phyloP scores from a whole-genome alignment of 2,888 invertebrate genomes.

The Lapara coniferarum region DNA sequence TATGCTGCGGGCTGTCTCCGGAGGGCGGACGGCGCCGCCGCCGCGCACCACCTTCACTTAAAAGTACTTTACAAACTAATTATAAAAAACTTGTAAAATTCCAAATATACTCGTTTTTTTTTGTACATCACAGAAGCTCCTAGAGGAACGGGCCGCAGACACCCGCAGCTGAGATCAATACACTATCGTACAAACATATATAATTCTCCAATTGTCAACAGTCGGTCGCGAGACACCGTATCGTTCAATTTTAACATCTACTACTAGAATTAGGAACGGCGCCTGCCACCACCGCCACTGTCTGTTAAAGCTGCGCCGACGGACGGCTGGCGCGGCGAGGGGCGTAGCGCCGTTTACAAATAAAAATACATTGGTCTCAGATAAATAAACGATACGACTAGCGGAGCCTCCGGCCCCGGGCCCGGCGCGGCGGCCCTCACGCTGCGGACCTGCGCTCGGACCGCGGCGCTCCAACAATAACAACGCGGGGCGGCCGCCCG shows the following conservation, averaged over 20 bases:
- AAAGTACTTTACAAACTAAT: constrained; percentile 81
- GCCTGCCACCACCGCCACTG: constrained; percentile 41
- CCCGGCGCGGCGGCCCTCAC: constrained; percentile 56
- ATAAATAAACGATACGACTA: constrained; percentile 78
- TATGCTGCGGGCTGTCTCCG: constrained; percentile 67
- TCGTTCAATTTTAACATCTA: constrained; percentile 76
- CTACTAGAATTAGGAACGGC: constrained; percentile 71
- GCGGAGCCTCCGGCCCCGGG: constrained; percentile 54
- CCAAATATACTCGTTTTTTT: constrained; percentile 77
- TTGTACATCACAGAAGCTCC: constrained; percentile 83
- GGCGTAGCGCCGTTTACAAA: constrained; percentile 55
- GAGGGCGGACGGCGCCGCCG: constrained; percentile 54
- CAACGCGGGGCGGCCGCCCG: constrained; percentile 35
- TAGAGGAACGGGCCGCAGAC: constrained; percentile 53
- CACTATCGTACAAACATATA: constrained; percentile 76
- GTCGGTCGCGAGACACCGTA: constrained; percentile 66
- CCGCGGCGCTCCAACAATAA: constrained; percentile 32
- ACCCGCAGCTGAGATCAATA: constrained; percentile 81
- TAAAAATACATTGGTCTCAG: constrained; percentile 79
- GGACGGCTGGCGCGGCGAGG: constrained; percentile 32
- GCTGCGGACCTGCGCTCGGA: constrained; percentile 51
- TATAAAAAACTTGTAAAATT: constrained; percentile 83
- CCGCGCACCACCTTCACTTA: constrained; percentile 75
- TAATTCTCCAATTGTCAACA: constrained; percentile 76
- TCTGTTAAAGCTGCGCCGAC: constrained; percentile 62